These are phyloP conservation scores for Todiramphus chloris DNA, from an alignment of 2,113 vertebrate genomes.

Conservation along the genomic window DNA sequence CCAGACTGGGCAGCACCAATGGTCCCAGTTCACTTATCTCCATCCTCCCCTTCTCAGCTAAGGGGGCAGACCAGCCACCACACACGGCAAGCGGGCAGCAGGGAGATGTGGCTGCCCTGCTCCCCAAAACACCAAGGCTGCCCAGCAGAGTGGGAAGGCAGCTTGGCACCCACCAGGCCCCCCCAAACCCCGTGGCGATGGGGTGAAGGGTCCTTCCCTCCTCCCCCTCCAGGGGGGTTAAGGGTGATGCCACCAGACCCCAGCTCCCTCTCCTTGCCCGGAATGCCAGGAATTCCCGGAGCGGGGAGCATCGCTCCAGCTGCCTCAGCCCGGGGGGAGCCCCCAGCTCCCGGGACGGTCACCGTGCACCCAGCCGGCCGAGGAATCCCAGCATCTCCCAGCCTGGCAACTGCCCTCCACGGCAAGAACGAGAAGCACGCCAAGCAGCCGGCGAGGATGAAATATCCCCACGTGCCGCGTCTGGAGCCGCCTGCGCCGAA, in stretches of 20 bases:
- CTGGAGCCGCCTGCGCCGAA: not conserved
- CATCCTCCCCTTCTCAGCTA: not conserved
- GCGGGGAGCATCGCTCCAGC: slow-evolving; percentile 2
- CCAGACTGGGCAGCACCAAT: not conserved
- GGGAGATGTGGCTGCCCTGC: not conserved
- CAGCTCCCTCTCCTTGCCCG: not conserved
- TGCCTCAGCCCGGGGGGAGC: not conserved
- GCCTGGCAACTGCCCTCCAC: slow-evolving; percentile 64
- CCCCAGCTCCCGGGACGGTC: not conserved
- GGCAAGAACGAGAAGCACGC: slow-evolving; percentile 70
- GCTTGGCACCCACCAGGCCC: rapidly evolving
- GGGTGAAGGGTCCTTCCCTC: not conserved
- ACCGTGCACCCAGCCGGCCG: not conserved
- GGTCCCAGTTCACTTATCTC: not conserved
- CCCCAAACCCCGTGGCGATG: rapidly evolving
- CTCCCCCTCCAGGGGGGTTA: not conserved
- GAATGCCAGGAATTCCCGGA: slow-evolving; percentile 42
- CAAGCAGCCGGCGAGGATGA: slow-evolving; percentile 61
- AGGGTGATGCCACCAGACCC: not conserved
- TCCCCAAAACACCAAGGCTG: slow-evolving; percentile 57
- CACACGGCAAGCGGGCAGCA: not conserved
- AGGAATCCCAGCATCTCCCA: slow-evolving; percentile 72
- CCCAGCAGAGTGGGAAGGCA: not conserved
- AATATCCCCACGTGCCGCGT: not conserved
- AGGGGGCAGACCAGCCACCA: not conserved